These are phyloP conservation scores for Aphodius granarius DNA, from an alignment of 2,888 invertebrate species.

Conservation along the genomic window DNA sequence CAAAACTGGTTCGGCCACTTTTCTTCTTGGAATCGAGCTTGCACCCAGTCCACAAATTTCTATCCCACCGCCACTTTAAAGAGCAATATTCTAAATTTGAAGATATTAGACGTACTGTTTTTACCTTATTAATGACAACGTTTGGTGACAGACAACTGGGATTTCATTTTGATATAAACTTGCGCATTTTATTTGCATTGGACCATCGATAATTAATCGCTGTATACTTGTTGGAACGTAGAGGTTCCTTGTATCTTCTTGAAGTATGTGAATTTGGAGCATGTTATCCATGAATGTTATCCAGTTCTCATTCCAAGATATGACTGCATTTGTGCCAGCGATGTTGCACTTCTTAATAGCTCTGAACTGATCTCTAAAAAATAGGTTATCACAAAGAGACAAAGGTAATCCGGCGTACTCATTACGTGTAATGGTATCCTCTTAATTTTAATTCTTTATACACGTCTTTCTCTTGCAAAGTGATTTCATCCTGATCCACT, in stretches of 20 bases:
- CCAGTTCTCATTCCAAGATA: conserved; percentile 82
- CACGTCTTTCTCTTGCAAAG: conserved; percentile 58
- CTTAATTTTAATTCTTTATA: conserved; percentile 69
- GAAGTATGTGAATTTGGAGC: conserved; percentile 76
- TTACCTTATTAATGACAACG: conserved; percentile 33
- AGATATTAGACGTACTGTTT: not conserved
- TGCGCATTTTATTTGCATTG: conserved; percentile 26
- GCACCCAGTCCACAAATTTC: conserved; percentile 77
- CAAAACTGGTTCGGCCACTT: conserved; percentile 73
- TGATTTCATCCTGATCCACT: not conserved
- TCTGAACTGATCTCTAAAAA: conserved; percentile 34
- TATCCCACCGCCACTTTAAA: conserved; percentile 69
- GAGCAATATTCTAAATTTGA: too few species aligned
- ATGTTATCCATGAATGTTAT: conserved; percentile 86
- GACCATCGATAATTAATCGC: conserved; percentile 28
- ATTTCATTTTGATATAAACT: conserved; percentile 36
- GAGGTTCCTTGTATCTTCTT: conserved; percentile 66
- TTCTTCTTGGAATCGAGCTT: conserved; percentile 70
- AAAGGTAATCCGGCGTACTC: not conserved
- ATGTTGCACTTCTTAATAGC: conserved; percentile 33
- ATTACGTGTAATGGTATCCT: conserved; percentile 59
- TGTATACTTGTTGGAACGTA: conserved; percentile 63
- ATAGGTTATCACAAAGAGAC: not conserved
- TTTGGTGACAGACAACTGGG: conserved; percentile 52
- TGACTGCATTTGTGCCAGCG: conserved; percentile 53